Conservation (phyloP, 2,888 invertebrate genomes). For the Amiota minor region DNA sequence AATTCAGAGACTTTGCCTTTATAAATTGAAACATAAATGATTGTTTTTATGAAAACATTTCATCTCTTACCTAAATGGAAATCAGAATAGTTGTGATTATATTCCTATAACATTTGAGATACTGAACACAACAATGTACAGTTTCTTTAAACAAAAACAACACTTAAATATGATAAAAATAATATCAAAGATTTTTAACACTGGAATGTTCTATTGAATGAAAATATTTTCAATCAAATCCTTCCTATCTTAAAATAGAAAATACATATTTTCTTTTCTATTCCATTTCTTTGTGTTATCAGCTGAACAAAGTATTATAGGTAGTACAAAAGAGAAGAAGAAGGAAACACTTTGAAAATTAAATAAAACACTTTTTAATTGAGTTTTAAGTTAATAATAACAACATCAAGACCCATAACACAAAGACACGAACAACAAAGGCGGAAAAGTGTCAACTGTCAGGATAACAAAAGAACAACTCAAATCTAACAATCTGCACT, state of each 20-base stretch:
- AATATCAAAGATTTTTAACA: not conserved
- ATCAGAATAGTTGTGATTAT: too few relatives aligned
- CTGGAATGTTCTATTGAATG: too few relatives aligned
- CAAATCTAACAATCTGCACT: slow-evolving; percentile 10
- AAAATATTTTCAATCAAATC: not conserved
- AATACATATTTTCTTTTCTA: not conserved
- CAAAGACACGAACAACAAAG: slow-evolving; percentile 49
- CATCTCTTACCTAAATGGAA: too few relatives aligned
- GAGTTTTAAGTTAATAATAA: slow-evolving; percentile 9
- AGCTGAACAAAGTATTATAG: not conserved
- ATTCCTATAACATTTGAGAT: too few relatives aligned
- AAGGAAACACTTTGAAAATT: not conserved
- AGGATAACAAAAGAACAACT: slow-evolving; percentile 28
- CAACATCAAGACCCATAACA: slow-evolving; percentile 21
- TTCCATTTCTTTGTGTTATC: not conserved
- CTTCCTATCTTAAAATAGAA: not conserved
- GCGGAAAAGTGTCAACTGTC: slow-evolving; percentile 56
- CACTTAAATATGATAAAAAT: too few relatives aligned
- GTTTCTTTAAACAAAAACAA: too few relatives aligned
- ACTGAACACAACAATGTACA: too few relatives aligned
- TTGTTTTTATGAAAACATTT: too few relatives aligned
- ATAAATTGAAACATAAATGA: too few relatives aligned
- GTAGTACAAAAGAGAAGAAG: not conserved
- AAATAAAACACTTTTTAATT: slow-evolving; percentile 10
- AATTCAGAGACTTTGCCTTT: too few relatives aligned